These are phyloP conservation scores for Myotis yumanensis DNA, from an alignment of 2,113 vertebrate species.

Conservation along the genomic window DNA sequence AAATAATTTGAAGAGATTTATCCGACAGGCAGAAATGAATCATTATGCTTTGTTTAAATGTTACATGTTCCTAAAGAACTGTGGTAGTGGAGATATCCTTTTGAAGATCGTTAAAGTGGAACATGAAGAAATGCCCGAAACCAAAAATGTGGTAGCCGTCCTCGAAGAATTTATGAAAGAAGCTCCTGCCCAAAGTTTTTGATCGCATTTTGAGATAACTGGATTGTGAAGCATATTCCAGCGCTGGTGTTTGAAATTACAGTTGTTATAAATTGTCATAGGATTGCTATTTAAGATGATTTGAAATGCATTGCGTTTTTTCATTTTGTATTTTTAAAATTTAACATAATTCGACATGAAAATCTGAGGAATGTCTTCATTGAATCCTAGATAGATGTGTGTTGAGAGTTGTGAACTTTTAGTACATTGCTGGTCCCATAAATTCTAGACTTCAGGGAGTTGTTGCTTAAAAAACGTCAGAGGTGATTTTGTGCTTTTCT, in stretches of 20 bases:
- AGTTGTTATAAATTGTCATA: constrained; percentile 51
- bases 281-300: constrained; percentile 61
- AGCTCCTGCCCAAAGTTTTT: constrained; percentile 57
- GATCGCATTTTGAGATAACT: constrained; percentile 10
- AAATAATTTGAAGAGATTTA: constrained; percentile 97
- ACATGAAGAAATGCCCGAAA: constrained; percentile 94
- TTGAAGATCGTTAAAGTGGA: constrained; percentile 94
- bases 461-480: constrained; percentile 23
- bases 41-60: constrained; percentile 97
- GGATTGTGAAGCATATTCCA: neutral
- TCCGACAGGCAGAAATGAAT: constrained; percentile 97
- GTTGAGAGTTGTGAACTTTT: neutral
- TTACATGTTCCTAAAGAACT: constrained; percentile 94
- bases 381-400: neutral
- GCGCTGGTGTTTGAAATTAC: constrained; percentile 41
- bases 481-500: constrained; percentile 29
- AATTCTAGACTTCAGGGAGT: neutral
- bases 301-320: constrained; percentile 55
- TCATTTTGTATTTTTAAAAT: constrained; percentile 44
- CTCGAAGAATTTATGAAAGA: constrained; percentile 94
- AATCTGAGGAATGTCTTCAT: neutral
- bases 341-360: constrained; percentile 55
- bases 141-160: constrained; percentile 92
- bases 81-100: constrained; percentile 94
- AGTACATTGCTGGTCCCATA: neutral